Conservation (phyloP, 2,113 vertebrate genomes). For the Taurulus bubalis region DNA sequence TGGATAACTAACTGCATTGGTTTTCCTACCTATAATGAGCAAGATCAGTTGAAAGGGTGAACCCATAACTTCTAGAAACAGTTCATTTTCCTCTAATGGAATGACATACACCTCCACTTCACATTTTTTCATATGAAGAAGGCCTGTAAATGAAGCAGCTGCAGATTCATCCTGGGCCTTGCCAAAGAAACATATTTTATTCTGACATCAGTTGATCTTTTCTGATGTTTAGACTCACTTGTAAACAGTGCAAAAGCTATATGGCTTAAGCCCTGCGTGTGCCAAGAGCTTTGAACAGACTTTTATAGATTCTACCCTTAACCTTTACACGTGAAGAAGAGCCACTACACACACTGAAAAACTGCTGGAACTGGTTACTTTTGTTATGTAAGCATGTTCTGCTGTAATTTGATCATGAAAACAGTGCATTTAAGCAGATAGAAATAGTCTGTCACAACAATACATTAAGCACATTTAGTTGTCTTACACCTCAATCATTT, state of each 20-base stretch:
- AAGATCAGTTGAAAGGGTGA: not conserved
- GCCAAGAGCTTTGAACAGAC: slow-evolving; percentile 23
- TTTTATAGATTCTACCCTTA: slow-evolving; percentile 12
- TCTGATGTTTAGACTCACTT: slow-evolving; percentile 22
- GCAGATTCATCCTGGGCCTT: slow-evolving; percentile 23
- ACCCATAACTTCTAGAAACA: slow-evolving; percentile 41
- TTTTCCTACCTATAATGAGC: slow-evolving; percentile 2
- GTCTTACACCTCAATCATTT: not conserved
- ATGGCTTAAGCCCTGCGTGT: slow-evolving; percentile 5
- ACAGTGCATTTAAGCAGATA: not conserved
- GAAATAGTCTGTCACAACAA: not conserved
- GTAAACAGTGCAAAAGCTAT: slow-evolving; percentile 32
- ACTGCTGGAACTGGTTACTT: slow-evolving; percentile 16
- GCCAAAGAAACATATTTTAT: slow-evolving; percentile 35
- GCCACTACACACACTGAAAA: not conserved
- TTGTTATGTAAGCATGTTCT: not conserved
- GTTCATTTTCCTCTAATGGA: slow-evolving; percentile 42
- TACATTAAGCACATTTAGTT: not conserved
- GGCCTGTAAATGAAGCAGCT: slow-evolving; percentile 50
- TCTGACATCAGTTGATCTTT: slow-evolving; percentile 48
- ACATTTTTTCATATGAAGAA: slow-evolving; percentile 34
- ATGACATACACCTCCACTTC: slow-evolving; percentile 40
- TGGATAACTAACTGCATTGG: slow-evolving; percentile 1
- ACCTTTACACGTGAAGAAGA: slow-evolving; percentile 3
- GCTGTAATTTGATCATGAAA: not conserved